Evolutionary conservation across 2,113 vertebrate species (phyloP).

Genomic region (Cathartes aura): DNA sequence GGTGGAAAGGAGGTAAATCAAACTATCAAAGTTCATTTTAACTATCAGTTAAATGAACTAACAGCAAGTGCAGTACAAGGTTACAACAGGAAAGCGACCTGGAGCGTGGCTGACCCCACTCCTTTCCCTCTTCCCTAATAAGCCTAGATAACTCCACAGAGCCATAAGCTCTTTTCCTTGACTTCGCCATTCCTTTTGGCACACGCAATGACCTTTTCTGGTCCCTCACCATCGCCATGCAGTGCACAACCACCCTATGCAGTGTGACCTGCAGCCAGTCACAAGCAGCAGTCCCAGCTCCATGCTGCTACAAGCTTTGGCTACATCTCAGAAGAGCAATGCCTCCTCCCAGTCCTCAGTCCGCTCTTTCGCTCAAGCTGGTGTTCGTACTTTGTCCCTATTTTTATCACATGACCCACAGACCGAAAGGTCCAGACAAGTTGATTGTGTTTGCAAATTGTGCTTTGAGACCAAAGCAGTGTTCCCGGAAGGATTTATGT

Average conservation of each 20-base stretch:
- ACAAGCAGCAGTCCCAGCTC: neutral
- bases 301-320: fast-evolving
- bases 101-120: too few relatives aligned
- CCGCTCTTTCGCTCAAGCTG: fast-evolving
- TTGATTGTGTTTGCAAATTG: fast-evolving
- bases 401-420: neutral
- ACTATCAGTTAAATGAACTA: neutral
- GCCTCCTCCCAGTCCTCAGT: neutral
- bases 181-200: neutral
- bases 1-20: neutral
- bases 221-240: neutral
- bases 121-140: too few relatives aligned
- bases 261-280: fast-evolving
- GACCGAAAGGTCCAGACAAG: fast-evolving
- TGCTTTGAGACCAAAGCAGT: fast-evolving
- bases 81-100: neutral
- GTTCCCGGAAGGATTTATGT: fast-evolving
- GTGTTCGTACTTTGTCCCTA: fast-evolving
- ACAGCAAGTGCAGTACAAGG: neutral
- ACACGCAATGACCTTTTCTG: neutral
- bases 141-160: neutral
- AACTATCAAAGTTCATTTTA: neutral
- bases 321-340: fast-evolving
- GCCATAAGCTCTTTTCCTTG: neutral
- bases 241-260: fast-evolving